Evolutionary conservation across 2,888 invertebrate genomes (phyloP).

Genomic region (Palloptera scutellata): DNA sequence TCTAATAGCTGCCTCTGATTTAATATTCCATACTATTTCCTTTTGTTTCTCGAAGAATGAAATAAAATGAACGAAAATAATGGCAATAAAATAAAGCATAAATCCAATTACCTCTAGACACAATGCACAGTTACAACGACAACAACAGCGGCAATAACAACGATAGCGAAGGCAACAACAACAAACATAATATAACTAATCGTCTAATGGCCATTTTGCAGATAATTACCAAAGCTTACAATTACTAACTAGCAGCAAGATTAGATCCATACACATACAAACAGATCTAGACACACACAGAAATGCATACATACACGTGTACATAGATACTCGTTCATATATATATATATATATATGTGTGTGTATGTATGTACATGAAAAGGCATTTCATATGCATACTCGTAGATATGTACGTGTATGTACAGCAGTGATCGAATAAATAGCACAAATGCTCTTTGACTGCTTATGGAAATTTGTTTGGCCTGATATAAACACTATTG

Average conservation of each 20-base stretch:
- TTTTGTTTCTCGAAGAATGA: background rate
- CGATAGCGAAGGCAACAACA: conserved; percentile 1
- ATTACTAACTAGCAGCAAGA: conserved; percentile 12
- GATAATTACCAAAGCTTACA: conserved; percentile 40
- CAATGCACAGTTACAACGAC: background rate
- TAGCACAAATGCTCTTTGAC: too few species aligned
- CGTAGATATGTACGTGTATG: too few species aligned
- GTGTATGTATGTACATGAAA: background rate
- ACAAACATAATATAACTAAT: conserved; percentile 28
- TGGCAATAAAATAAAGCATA: background rate
- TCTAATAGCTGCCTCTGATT: too few species aligned
- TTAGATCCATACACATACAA: background rate
- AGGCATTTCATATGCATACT: too few species aligned
- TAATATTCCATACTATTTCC: too few species aligned
- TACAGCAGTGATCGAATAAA: too few species aligned
- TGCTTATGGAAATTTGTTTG: too few species aligned
- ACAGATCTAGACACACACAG: too few species aligned
- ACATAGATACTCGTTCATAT: background rate
- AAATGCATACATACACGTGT: background rate
- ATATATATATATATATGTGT: background rate
- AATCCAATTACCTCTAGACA: background rate
- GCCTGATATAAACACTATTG: too few species aligned
- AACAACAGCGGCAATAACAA: background rate
- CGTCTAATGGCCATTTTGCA: conserved; percentile 41
- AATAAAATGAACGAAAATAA: background rate